Base-by-base conservation (phyloP, 2,888 invertebrate genomes). In the Rhabditoides inermis region DNA sequence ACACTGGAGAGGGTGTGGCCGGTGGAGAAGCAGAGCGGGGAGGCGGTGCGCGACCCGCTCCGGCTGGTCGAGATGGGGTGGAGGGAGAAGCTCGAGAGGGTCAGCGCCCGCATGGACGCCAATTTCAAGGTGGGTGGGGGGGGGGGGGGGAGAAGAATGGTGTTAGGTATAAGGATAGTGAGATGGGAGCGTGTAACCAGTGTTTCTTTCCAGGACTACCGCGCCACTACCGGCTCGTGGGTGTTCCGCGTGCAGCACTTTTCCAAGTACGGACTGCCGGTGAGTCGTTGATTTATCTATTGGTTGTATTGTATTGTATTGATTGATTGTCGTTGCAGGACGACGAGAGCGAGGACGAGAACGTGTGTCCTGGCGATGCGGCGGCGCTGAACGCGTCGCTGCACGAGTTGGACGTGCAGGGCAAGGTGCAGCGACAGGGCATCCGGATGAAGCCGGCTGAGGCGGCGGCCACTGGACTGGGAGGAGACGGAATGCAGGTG, bases 1-100 rank as follows among this genome's bases (percentile, higher is more conserved):
- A 92, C 92, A 0, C 80, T 98, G 45, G 91, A 95, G 78, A 83
- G 88, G 64, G 88, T 94, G 1, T 98, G 90, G 88, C 95, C 95
- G 0, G 81, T 85, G 22, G 89, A 91, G 77, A 90, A 88, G 79
- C 84, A 85, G 0, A 84, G 85, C 49, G 85, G 85, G 51, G 81
- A 84, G 50, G 84, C 86, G 3, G 86, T 42, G 6, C 63, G 78
- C 78, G 77, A 88, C 70, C 84, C 78, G 0, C 83, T 86, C n/a
- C 83, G 85, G 49, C 79, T 94, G 15, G 78, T 83, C 2, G 83
- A 84, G 51, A 85, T 90, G 84, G 85, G 87, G 72, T 95, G 88
- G 79, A 86, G 88, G 65, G 85, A 84, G 7, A 88, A 88, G 75
- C 78, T 95, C 52, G 85, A 90, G 18, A 83, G 85, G 28, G 86